A percentile compares a stretch with the other conserved stretches of the same genome.
phyloP scores from a whole-genome alignment of 2,888 invertebrate genomes.

The Malthinus seriepunctatus region DNA sequence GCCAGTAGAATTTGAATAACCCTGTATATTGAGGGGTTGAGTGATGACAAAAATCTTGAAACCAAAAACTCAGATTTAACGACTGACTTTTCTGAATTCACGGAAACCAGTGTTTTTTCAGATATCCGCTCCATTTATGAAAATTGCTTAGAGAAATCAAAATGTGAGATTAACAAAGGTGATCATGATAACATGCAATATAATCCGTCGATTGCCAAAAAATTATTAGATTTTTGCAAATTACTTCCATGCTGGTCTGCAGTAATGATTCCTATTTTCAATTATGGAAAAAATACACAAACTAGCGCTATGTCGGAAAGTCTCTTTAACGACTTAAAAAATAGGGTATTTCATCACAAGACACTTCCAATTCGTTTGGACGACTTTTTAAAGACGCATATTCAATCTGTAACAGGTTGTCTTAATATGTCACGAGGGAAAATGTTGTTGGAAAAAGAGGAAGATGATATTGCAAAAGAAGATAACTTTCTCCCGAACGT shows the following conservation, averaged over 20 bases:
- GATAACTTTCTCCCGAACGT: too few species aligned
- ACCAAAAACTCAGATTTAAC: too few species aligned
- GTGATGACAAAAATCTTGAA: too few species aligned
- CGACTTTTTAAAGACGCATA: neutral
- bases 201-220: neutral
- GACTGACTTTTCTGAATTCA: too few species aligned
- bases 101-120: too few species aligned
- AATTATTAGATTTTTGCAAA: neutral
- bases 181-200: neutral
- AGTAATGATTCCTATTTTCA: conserved; percentile 4
- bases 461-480: too few species aligned
- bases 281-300: neutral
- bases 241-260: conserved; percentile 1
- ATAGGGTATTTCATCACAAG: conserved; percentile 6
- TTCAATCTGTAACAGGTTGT: neutral
- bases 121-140: too few species aligned
- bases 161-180: neutral
- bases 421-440: conserved; percentile 2
- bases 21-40: too few species aligned
- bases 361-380: neutral
- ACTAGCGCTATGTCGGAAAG: neutral
- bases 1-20: too few species aligned
- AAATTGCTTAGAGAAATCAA: neutral
- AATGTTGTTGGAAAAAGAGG: neutral
- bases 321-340: conserved; percentile 7